Percentiles rank a stretch among this genome's conserved stretches.
Conservation (phyloP, 2,113 vertebrate species). For the Galemys pyrenaicus region DNA sequence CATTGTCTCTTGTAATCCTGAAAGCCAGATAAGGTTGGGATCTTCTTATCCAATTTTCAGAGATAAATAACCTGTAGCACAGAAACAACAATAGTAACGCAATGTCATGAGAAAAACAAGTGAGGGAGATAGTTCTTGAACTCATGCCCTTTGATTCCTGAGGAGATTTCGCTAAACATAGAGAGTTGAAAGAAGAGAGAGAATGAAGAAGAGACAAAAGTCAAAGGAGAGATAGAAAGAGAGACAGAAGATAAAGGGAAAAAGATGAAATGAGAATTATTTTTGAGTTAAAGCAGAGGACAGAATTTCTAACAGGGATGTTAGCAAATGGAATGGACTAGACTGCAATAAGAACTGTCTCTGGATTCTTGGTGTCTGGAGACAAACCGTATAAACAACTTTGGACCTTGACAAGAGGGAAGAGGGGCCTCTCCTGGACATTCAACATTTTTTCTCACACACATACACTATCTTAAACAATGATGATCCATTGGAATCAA, state of each 20-base stretch:
- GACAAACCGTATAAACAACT: not conserved
- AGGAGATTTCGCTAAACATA: not conserved
- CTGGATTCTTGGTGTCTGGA: not conserved
- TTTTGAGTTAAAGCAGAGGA: not conserved
- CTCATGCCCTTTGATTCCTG: not conserved
- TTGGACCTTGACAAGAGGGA: not conserved
- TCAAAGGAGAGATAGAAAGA: not conserved
- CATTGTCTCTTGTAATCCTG: too few relatives aligned
- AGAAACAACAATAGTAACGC: not conserved
- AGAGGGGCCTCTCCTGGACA: accelerated
- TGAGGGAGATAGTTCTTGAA: not conserved
- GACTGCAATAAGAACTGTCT: not conserved
- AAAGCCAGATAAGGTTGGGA: not conserved
- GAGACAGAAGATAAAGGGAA: not conserved
- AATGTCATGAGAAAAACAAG: not conserved
- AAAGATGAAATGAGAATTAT: not conserved
- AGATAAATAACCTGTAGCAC: not conserved
- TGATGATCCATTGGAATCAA: not conserved
- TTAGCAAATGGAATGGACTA: not conserved
- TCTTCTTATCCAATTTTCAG: not conserved
- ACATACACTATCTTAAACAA: not conserved
- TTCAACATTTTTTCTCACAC: not conserved
- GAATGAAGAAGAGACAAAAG: not conserved
- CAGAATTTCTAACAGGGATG: not conserved
- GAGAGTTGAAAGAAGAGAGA: not conserved